Base-by-base conservation (phyloP, 1,140 invertebrate species). In the Acyrthosiphon pisum region DNA sequence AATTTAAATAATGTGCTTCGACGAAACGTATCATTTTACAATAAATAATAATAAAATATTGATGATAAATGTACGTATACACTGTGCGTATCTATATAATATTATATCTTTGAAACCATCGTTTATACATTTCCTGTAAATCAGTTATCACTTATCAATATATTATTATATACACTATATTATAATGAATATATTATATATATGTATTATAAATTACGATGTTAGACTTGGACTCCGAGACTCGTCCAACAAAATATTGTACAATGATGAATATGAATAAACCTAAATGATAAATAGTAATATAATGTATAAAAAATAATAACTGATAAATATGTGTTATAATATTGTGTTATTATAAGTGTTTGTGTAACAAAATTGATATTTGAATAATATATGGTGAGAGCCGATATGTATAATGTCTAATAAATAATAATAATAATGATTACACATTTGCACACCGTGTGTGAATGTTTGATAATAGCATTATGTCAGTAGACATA, bases 31-130 rank as follows among this genome's bases (percentile, higher is more conserved):
- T 76, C 3, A 6, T 53, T 35, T 76, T 76, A 76, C 30, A 76
- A n/a, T 35, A n/a, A 76, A 76, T n/a, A 76, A n/a, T 76, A 53
- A 53, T 53, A 48, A 48, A 48, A 48, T 48, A 48, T 48, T 48
- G 9, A 48, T 48, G 11, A 48, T 48, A 50, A 50, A 76, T 76
- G 14, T 76, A n/a, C n/a, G 18, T 76, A n/a, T 76, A 6, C 60
- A n/a, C n/a, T 76, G n/a, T 76, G 60, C 60, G 14, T 76, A 76
- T 76, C 30, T n/a, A 76, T 53, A 76, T 76, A 30, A 30, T n/a
- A n/a, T n/a, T 76, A 76, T 76, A n/a, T 76, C 30, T n/a, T 76
- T 76, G 30, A 76, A 76, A 76, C 60, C 60, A 76, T n/a, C 60
- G 14, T 76, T 76, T 76, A 76, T 76, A 76, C 1, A 76, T 76